A percentile compares a stretch with the other conserved stretches of the same genome.
These are phyloP conservation scores for Argya squamiceps DNA, from an alignment of 2,797 vertebrate genomes.

Conservation along the genomic window DNA sequence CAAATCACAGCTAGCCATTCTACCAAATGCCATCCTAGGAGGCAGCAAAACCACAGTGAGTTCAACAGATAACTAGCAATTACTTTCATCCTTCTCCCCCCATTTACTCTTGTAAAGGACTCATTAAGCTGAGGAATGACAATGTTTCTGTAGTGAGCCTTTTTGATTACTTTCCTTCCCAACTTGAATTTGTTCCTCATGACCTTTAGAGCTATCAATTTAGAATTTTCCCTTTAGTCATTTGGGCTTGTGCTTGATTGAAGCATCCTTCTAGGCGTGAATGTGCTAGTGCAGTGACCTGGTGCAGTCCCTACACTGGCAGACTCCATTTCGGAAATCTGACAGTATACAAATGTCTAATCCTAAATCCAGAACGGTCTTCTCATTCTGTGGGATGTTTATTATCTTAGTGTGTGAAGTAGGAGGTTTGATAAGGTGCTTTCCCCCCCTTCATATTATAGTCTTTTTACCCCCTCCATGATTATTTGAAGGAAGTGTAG, in stretches of 20 bases:
- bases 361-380: not conserved
- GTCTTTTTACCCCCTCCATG: not conserved
- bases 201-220: constrained; percentile 71
- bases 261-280: not conserved
- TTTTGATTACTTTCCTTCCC: constrained; percentile 70
- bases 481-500: not conserved
- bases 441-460: not conserved
- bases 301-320: not conserved
- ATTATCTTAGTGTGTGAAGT: not conserved
- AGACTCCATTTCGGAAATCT: not conserved
- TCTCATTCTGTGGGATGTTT: not conserved
- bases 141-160: not conserved
- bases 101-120: constrained; percentile 70
- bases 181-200: constrained; percentile 63
- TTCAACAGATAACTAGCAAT: constrained; percentile 55
- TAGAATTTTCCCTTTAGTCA: constrained; percentile 39
- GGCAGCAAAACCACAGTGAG: not conserved
- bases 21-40: not conserved
- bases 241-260: constrained; percentile 57
- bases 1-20: not conserved
- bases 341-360: not conserved
- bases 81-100: constrained; percentile 64
- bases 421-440: not conserved
- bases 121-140: constrained; percentile 67
- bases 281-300: not conserved